Base-by-base conservation (phyloP, 2,797 vertebrate genomes). In the Neostethus bicornis region DNA sequence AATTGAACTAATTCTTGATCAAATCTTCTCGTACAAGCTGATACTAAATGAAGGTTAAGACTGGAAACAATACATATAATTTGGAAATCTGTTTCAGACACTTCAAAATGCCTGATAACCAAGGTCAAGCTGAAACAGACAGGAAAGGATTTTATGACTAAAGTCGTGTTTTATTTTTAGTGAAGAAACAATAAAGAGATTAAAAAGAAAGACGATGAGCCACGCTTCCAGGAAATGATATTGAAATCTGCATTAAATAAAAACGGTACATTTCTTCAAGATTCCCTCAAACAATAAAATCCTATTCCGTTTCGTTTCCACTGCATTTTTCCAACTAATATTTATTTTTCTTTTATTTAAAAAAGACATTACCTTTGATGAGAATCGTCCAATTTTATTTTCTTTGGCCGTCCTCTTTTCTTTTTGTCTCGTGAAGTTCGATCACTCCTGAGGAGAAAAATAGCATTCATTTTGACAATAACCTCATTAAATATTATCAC, bases 351-450 rank as follows among this genome's bases (percentile, higher is more conserved):
- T 51, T 49, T 35, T 2, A 35, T 20, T 9, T 12, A 11, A 11
- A 2, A 26, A 26, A 26, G 21, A 4, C 39, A 9, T 50, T 25
- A 97, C 97, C 90, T 93, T 35, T 85, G 51, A 19, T 82, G 42
- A 45, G 84, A 75, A 57, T 96, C 96, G 19, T 96, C 95, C 9
- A 91, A 19, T 83, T 89, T 95, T 87, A 92, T 96, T 71, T 93
- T 91, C 86, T 98, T 98, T 34, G 96, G 97, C 76, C 96, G 92
- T 59, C 96, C 96, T 80, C 96, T 91, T 85, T 92, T 94, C 88
- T 93, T 92, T 64, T 84, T 93, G 67, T 91, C 92, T 23, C 84
- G 84, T 35, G 86, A 68, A 34, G 62, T 10, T 16, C 35, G 32
- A 67, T 91, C 89, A 70, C 89, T 91, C 66, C n/a, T 65, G 45